Evolutionary conservation across 2,113 vertebrate species (phyloP).

Genomic region (Peucedramus taeniatus): DNA sequence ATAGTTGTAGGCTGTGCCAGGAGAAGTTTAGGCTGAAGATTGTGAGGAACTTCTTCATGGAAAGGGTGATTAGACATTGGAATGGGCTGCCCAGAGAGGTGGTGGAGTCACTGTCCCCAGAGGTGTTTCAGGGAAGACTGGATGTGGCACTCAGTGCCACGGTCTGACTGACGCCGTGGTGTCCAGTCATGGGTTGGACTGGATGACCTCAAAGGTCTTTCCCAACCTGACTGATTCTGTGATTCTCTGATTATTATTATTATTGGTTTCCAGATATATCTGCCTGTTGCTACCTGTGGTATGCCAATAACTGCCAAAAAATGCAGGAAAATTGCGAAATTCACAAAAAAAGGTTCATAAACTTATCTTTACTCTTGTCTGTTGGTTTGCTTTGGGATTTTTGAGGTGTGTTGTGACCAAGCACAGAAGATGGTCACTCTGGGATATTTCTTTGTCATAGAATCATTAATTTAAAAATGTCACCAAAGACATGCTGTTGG

Average conservation of each 20-base stretch:
- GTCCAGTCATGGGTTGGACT: rapidly evolving
- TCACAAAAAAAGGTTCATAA: background rate
- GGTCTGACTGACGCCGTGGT: rapidly evolving
- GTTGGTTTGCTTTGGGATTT: background rate
- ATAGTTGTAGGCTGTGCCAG: rapidly evolving
- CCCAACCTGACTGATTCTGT: background rate
- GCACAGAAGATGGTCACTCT: rapidly evolving
- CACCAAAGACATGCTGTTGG: background rate
- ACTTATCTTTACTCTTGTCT: background rate
- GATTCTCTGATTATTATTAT: background rate
- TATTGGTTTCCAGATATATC: background rate
- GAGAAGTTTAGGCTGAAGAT: background rate
- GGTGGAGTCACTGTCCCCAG: rapidly evolving
- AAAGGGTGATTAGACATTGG: background rate
- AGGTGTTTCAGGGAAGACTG: background rate
- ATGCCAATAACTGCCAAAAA: background rate
- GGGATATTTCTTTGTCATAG: background rate
- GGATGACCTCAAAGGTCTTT: rapidly evolving
- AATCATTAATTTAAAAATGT: background rate
- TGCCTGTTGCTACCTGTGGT: background rate
- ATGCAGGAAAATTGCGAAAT: background rate
- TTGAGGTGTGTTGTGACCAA: background rate
- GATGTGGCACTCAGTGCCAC: rapidly evolving
- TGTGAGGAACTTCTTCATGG: background rate
- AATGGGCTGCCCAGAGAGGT: background rate